Percentiles rank a stretch among this genome's conserved stretches.
Evolutionary conservation across 2,797 vertebrate species (phyloP).

Genomic region (Protonibea diacanthus): DNA sequence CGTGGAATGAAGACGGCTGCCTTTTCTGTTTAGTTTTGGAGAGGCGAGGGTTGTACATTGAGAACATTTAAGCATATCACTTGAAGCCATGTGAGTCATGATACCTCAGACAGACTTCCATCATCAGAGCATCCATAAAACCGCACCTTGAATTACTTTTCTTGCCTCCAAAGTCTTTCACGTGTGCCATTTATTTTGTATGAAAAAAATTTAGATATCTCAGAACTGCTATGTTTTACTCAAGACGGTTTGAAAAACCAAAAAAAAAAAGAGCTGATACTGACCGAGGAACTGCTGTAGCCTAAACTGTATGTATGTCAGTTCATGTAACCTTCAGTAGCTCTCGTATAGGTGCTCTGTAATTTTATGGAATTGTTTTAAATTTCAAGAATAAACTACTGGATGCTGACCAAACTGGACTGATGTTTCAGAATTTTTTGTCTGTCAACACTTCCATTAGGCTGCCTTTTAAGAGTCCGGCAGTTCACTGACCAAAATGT

Average conservation of each 20-base stretch:
- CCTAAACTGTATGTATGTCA: conserved; percentile 44
- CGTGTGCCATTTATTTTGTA: conserved; percentile 71
- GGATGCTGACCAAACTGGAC: conserved; percentile 48
- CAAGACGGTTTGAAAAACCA: conserved; percentile 19
- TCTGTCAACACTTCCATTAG: not conserved
- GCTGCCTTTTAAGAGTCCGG: not conserved
- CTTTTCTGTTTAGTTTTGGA: conserved; percentile 40
- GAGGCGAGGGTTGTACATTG: conserved; percentile 34
- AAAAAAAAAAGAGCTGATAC: conserved; percentile 19
- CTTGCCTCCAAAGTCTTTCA: conserved; percentile 55
- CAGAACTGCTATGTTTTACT: conserved; percentile 44
- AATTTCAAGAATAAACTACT: conserved; percentile 77
- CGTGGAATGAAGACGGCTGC: conserved; percentile 22
- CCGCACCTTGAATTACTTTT: conserved; percentile 51
- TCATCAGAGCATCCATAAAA: conserved; percentile 44
- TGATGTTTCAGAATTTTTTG: not conserved
- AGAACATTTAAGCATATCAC: conserved; percentile 50
- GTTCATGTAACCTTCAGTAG: conserved; percentile 51
- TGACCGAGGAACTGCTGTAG: conserved; percentile 51
- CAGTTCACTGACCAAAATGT: conserved; percentile 25
- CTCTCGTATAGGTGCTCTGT: conserved; percentile 64
- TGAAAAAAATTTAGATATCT: conserved; percentile 29
- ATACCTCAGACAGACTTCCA: conserved; percentile 69
- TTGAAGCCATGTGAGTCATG: conserved; percentile 58
- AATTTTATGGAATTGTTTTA: conserved; percentile 80